Percentiles rank a stretch among this genome's conserved stretches.
phyloP scores from a whole-genome alignment of 2,797 vertebrate genomes.

The Protosalanx chinensis region DNA sequence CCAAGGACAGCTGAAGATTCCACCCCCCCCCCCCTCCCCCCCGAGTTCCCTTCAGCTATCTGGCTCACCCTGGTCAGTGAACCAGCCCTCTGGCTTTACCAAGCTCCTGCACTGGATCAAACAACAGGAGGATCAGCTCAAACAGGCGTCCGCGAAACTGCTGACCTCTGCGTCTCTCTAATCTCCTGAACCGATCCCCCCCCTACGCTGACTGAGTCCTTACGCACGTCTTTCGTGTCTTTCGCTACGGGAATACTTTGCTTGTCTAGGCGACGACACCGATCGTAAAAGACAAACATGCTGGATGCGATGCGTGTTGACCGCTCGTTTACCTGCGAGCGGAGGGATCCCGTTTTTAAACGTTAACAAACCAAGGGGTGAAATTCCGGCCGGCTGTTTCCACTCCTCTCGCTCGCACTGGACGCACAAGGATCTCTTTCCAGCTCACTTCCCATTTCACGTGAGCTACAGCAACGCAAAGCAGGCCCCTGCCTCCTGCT shows the following conservation, averaged over 20 bases:
- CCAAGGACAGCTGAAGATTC: not conserved
- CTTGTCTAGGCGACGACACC: not conserved
- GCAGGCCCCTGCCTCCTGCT: conserved; percentile 67
- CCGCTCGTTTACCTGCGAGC: no score
- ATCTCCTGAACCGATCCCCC: conserved; percentile 4
- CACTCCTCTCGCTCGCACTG: not conserved
- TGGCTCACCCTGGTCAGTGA: conserved; percentile 14
- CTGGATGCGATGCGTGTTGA: no score
- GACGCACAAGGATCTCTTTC: conserved; percentile 39
- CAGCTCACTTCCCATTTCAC: conserved; percentile 74
- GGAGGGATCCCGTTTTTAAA: not conserved
- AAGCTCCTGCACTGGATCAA: conserved; percentile 3
- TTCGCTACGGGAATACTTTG: not conserved
- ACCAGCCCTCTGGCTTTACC: not conserved
- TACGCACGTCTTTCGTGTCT: not conserved
- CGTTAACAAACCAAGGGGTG: not conserved
- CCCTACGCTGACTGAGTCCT: not conserved
- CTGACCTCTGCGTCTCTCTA: not conserved
- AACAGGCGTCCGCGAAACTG: not conserved
- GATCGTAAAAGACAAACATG: not conserved
- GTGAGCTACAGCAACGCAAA: conserved; percentile 67
- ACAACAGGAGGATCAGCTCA: not conserved
- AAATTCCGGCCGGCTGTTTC: not conserved
- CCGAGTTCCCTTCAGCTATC: not conserved
- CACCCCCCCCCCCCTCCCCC: not conserved